Conservation (phyloP, 2,113 vertebrate genomes). For the Psilopsiagon aurifrons region DNA sequence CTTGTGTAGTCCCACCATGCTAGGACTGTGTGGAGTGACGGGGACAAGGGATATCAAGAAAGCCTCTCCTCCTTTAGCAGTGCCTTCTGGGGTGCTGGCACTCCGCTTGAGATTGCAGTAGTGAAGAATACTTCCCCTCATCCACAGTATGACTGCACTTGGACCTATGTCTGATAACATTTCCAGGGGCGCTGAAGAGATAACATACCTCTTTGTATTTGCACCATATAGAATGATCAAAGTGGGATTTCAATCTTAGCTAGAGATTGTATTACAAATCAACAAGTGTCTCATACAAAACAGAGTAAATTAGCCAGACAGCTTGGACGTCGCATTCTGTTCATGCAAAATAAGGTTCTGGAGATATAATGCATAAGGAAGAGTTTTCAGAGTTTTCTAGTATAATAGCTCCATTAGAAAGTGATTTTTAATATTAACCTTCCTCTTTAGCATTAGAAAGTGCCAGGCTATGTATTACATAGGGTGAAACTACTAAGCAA, state of each 20-base stretch:
- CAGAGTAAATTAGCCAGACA: background rate
- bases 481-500: background rate
- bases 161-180: background rate
- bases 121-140: background rate
- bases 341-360: background rate
- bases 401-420: background rate
- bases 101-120: no score
- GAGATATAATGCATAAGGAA: background rate
- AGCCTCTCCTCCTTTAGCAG: background rate
- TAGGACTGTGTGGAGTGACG: background rate
- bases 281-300: background rate
- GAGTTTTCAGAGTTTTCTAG: background rate
- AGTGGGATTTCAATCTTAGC: background rate
- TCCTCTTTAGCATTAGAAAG: background rate
- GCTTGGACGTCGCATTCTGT: background rate
- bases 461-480: background rate
- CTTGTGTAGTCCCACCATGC: background rate
- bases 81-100: background rate
- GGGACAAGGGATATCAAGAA: background rate
- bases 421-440: background rate
- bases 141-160: background rate
- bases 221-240: background rate
- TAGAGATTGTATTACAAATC: background rate
- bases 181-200: background rate
- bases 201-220: background rate